Percentiles rank a stretch among this genome's conserved stretches.
phyloP scores from a whole-genome alignment of 2,797 vertebrate species.

The Brachyrhaphis roseni region DNA sequence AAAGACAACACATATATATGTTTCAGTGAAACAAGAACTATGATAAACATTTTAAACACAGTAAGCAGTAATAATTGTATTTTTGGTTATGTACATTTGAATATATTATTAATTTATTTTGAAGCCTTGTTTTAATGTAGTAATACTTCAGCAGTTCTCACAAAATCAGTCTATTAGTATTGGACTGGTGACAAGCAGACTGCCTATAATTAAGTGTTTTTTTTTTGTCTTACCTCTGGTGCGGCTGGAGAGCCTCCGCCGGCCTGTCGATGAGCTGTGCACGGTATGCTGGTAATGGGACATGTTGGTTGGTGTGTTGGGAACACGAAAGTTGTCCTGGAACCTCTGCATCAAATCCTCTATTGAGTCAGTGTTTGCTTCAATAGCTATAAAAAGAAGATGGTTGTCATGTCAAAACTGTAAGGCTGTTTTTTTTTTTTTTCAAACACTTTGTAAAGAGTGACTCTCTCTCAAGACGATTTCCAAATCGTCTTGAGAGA shows the following conservation, averaged over 20 bases:
- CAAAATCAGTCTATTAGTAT: not conserved
- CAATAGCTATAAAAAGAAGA: constrained; percentile 78
- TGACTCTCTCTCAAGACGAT: constrained; percentile 21
- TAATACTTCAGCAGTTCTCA: not conserved
- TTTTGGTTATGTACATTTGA: not conserved
- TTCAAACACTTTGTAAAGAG: constrained; percentile 11
- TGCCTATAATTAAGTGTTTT: not conserved
- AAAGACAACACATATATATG: no score
- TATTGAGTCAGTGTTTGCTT: constrained; percentile 90
- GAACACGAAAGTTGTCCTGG: constrained; percentile 94
- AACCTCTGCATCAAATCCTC: constrained; percentile 97
- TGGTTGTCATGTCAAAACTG: constrained; percentile 34
- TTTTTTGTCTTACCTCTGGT: constrained; percentile 84
- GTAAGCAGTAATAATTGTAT: no score
- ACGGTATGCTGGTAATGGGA: constrained; percentile 90
- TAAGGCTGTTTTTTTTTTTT: constrained; percentile 7
- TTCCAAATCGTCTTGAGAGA: not conserved
- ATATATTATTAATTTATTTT: not conserved
- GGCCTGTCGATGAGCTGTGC: constrained; percentile 86
- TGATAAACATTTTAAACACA: not conserved
- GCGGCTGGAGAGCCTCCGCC: constrained; percentile 86
- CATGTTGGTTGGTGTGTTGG: constrained; percentile 91
- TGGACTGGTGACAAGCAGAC: not conserved
- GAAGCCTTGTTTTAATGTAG: not conserved
- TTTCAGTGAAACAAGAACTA: not conserved